Base-by-base conservation (phyloP, 1,140 invertebrate genomes). In the Delia radicum region DNA sequence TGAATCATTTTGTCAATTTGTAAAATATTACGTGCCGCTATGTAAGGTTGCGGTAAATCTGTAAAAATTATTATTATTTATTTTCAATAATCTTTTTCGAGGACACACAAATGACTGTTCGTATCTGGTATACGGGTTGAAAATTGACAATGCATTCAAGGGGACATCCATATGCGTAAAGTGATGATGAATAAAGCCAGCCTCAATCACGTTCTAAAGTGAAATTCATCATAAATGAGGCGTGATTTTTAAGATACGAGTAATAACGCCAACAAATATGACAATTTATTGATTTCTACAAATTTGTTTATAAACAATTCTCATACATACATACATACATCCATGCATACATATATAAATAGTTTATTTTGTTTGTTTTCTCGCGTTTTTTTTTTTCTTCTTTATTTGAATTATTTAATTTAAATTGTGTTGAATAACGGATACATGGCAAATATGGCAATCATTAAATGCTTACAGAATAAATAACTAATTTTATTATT, bases 171-270 rank as follows among this genome's bases (percentile, higher is more conserved):
- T 42, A 42, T 42, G n/a, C n/a, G n/a, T 5, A 42, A 10, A 13
- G 10, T 42, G 46, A 48, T 21, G 48, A 55, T 55, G 48, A 55
- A n/a, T 55, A 55, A 33, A 33, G 18, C 29, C 67, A 71, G 29
- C 73, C 73, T 74, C 73, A 74, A 74, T 74, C 73, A 74, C 73
- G 73, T 74, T 21, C 48, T 18, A 55, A 62, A 61, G 18, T 71
- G 48, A 69, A 69, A 37, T 37, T 69, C 65, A 69, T 69, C 65
- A 33, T 69, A 69, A 31, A 29, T 12, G 24, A 67, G 29, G 65
- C 65, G 31, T 31, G 65, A 69, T n/a, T 13, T 27, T 69, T 24
- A 24, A 27, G 26, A 69, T 69, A 33, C n/a, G 29, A 69, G 37
- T 69, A 27, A 24, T n/a, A 69, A 8, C 29, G 24, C 33, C 18